These are phyloP conservation scores for Trisateles emortualis DNA, from an alignment of 2,888 invertebrate species.

Conservation along the genomic window DNA sequence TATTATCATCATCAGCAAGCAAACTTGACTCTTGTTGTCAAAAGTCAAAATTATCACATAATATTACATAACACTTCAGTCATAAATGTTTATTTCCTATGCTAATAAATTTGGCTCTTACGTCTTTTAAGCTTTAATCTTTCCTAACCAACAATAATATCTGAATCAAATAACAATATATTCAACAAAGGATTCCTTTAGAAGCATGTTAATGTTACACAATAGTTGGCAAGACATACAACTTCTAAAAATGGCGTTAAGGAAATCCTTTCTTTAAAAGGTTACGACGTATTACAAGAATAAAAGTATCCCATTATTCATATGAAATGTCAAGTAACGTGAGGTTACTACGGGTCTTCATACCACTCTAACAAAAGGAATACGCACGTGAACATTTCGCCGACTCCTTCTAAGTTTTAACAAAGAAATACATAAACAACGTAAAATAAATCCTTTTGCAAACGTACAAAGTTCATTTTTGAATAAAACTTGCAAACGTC, in stretches of 20 bases:
- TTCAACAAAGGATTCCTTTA: conserved; percentile 14
- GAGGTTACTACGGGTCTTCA: conserved; percentile 54
- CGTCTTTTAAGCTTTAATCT: too few species aligned
- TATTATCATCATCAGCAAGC: too few species aligned
- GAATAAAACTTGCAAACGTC: conserved; percentile 29
- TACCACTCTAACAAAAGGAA: conserved; percentile 65
- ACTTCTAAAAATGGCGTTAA: conserved; percentile 44
- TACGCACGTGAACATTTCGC: conserved; percentile 68
- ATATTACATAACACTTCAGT: too few species aligned
- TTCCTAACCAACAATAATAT: background rate
- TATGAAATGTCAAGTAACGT: conserved; percentile 60
- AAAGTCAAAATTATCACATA: too few species aligned
- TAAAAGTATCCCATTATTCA: conserved; percentile 59
- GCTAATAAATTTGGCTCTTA: too few species aligned
- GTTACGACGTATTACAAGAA: conserved; percentile 51
- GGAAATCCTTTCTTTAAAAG: conserved; percentile 56
- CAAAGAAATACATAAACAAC: conserved; percentile 47
- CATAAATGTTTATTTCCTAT: too few species aligned
- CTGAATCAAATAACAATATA: background rate
- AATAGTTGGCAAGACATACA: conserved; percentile 36
- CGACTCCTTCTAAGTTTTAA: conserved; percentile 58
- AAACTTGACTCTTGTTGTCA: too few species aligned
- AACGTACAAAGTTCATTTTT: conserved; percentile 45
- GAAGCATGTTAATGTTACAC: conserved; percentile 29
- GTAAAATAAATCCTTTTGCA: conserved; percentile 49